phyloP scores from a whole-genome alignment of 2,888 invertebrate species.

The Drosophila pegasa region DNA sequence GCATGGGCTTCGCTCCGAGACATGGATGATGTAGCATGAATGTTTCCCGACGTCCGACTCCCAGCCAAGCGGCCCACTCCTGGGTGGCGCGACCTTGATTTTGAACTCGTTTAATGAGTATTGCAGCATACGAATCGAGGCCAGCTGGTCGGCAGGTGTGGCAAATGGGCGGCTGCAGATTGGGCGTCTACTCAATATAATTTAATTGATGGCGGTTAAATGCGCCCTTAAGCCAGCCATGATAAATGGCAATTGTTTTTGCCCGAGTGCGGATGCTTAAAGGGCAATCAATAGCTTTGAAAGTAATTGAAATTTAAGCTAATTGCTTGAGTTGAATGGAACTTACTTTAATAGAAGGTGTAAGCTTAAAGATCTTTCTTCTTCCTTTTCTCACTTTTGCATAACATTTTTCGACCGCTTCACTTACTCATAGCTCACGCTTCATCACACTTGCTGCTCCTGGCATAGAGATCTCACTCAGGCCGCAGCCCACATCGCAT shows the following conservation, averaged over 20 bases:
- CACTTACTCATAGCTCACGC: conserved; percentile 26
- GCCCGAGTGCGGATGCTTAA: not conserved
- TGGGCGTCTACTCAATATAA: conserved; percentile 16
- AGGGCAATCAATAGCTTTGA: not conserved
- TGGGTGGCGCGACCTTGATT: conserved; percentile 65
- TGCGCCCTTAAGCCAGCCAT: conserved; percentile 3
- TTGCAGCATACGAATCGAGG: conserved; percentile 61
- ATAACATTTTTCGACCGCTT: conserved; percentile 5
- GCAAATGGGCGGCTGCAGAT: not conserved
- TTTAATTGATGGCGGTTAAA: conserved; percentile 13
- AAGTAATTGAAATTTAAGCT: not conserved
- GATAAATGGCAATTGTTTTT: conserved; percentile 9
- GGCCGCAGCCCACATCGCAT: conserved; percentile 49
- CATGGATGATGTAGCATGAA: conserved; percentile 58
- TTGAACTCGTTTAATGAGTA: conserved; percentile 69
- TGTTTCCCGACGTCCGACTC: conserved; percentile 9
- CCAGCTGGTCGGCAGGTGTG: conserved; percentile 48
- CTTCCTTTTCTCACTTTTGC: too few relatives aligned
- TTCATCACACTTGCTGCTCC: conserved; percentile 26
- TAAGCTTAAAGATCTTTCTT: not conserved
- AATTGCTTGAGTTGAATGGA: not conserved
- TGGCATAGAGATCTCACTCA: conserved; percentile 52
- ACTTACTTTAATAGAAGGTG: too few relatives aligned
- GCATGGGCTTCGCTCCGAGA: conserved; percentile 45
- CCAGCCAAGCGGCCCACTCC: not conserved